These are phyloP conservation scores for Megamerina dolium DNA, from an alignment of 2,888 invertebrate genomes.

Conservation along the genomic window DNA sequence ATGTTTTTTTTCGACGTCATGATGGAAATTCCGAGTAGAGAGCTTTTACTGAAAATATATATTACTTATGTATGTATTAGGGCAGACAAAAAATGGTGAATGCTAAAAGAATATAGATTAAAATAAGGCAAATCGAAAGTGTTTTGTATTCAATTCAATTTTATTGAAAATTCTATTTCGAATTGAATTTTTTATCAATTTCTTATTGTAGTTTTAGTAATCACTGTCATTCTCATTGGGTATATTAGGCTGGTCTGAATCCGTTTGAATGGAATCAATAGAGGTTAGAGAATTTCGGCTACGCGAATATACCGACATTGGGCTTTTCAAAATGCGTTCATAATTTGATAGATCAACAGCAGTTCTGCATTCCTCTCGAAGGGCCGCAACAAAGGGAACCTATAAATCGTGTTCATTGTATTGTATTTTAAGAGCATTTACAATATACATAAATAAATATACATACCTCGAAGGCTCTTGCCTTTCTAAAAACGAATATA, in stretches of 20 bases:
- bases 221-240: no score
- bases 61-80: no score
- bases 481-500: conserved; percentile 34
- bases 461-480: conserved; percentile 40
- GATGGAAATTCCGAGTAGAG: background rate
- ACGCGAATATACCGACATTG: conserved; percentile 42
- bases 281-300: conserved; percentile 43
- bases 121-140: no score
- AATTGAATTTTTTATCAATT: no score
- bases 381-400: conserved; percentile 60
- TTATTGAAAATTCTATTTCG: no score
- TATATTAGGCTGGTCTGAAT: no score
- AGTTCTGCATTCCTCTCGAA: conserved; percentile 65
- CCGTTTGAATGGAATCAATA: conserved; percentile 41
- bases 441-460: background rate
- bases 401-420: conserved; percentile 45
- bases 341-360: conserved; percentile 64
- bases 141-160: no score
- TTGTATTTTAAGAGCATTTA: no score
- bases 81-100: no score
- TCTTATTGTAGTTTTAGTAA: no score
- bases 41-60: background rate
- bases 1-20: background rate
- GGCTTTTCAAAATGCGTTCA: conserved; percentile 60
- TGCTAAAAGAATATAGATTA: no score